These are phyloP conservation scores for Pteropus alecto DNA, from an alignment of 2,113 vertebrate genomes.

Conservation along the genomic window DNA sequence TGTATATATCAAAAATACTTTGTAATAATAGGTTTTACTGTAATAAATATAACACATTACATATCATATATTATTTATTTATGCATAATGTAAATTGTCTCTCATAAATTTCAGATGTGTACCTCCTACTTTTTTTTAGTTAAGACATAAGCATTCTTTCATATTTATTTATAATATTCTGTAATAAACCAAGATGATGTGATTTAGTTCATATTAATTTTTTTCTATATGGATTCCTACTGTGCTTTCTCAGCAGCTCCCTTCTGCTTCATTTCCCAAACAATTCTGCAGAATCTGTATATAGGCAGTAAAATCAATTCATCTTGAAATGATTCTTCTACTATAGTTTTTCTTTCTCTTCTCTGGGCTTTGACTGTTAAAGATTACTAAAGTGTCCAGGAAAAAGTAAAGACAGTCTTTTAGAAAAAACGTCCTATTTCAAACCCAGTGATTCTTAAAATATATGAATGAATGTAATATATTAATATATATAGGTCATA, in stretches of 20 bases:
- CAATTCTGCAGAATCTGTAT: conserved; percentile 58
- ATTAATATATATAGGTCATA: background rate
- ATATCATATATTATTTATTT: background rate
- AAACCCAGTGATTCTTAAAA: conserved; percentile 39
- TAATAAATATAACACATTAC: background rate
- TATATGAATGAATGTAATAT: background rate
- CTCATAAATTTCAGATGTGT: background rate
- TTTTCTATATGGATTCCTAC: conserved; percentile 47
- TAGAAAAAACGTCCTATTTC: conserved; percentile 6
- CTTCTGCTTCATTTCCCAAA: conserved; percentile 70
- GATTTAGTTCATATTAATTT: conserved; percentile 60
- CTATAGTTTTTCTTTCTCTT: background rate
- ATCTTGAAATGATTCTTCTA: conserved; percentile 71
- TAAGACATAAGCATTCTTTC: background rate
- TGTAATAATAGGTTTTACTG: background rate
- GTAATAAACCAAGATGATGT: background rate
- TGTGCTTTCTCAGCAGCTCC: conserved; percentile 60
- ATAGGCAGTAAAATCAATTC: conserved; percentile 68
- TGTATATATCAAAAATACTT: background rate
- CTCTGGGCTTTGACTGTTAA: background rate
- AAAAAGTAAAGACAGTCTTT: background rate
- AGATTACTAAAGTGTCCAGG: background rate
- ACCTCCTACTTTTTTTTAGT: background rate
- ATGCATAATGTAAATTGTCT: background rate
- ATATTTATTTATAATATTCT: background rate